Evolutionary conservation across 1,140 invertebrate species (phyloP).

Genomic region (Acromyrmex heyeri): DNA sequence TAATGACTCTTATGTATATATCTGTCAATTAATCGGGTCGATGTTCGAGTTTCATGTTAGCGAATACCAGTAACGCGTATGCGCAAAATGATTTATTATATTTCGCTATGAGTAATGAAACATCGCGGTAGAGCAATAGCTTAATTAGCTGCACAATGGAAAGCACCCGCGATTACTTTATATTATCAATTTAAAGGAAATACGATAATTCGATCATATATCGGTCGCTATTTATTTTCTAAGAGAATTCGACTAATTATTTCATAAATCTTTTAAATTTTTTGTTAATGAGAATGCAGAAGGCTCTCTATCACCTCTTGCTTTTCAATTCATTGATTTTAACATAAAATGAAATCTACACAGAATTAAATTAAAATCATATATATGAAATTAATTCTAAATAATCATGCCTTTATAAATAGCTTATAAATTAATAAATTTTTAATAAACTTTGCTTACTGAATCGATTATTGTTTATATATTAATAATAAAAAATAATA

Average conservation of each 20-base stretch:
- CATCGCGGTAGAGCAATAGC: slow-evolving; percentile 23
- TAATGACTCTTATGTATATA: slow-evolving; percentile 54
- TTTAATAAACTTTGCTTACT: background rate
- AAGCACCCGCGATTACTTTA: background rate
- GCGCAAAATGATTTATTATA: slow-evolving; percentile 44
- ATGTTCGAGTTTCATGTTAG: slow-evolving; percentile 14
- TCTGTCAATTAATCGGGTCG: slow-evolving; percentile 53
- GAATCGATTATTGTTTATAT: background rate
- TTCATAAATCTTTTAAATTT: slow-evolving; percentile 18
- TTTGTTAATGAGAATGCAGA: background rate
- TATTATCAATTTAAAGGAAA: background rate
- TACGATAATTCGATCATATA: background rate
- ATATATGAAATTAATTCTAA: background rate
- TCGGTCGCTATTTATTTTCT: background rate
- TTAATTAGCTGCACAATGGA: slow-evolving; percentile 1
- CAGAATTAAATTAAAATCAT: background rate
- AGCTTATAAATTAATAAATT: background rate
- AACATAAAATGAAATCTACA: background rate
- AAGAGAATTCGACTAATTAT: background rate
- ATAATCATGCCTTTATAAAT: background rate
- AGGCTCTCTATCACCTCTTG: background rate
- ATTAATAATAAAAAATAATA: background rate
- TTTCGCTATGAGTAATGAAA: slow-evolving; percentile 9
- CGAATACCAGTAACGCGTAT: background rate
- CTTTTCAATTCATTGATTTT: background rate